Base-by-base conservation (phyloP, 2,797 vertebrate genomes). In the Phrynocephalus vlangalii region DNA sequence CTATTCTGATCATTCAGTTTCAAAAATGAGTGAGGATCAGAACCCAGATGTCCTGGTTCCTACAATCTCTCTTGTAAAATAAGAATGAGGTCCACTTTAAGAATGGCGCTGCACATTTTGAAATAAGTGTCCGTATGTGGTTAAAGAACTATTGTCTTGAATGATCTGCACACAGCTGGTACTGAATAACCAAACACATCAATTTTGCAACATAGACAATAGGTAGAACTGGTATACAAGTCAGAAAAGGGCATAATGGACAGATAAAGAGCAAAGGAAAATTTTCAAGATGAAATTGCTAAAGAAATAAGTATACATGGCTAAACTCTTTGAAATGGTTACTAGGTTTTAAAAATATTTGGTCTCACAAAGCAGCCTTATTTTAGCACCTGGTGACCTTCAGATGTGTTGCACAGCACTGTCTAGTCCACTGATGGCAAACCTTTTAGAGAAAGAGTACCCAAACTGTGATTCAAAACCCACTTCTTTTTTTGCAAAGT, bases 61-160 rank as follows among this genome's bases (percentile, higher is more conserved):
- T 44, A 44, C 38, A 44, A 44, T 44, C 38, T 44, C 38, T 44
- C 38, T 44, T 44, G 38, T 44, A 44, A 44, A 44, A 44, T 18
- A 67, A 77, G 28, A n/a, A 18, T 86, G 11, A 24, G 83, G 86
- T 88, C 83, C 38, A 78, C n/a, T 15, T 33, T 52, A 5, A 50
- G 44, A 71, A 71, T 52, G 50, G 28, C 5, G 20, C 26, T 68
- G 28, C 15, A 10, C 11, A 22, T 71, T 48, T 56, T n/a, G n/a
- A 20, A 68, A 82, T 7, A 82, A 9, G 30, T 33, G 63, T 60
- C n/a, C 18, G 20, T 81, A 30, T 38, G 24, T 33, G 24, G 5
- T 81, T 26, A 1, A 75, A 44, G 22, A 10, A 75, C 82, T 38
- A 84, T 15, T 50, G 3, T 24, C n/a, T 30, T 77, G 73, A 85